Evolutionary conservation across 2,113 vertebrate species (phyloP), one percentile per base, ranked within the genome.

Genomic region (Etia nguti): DNA sequence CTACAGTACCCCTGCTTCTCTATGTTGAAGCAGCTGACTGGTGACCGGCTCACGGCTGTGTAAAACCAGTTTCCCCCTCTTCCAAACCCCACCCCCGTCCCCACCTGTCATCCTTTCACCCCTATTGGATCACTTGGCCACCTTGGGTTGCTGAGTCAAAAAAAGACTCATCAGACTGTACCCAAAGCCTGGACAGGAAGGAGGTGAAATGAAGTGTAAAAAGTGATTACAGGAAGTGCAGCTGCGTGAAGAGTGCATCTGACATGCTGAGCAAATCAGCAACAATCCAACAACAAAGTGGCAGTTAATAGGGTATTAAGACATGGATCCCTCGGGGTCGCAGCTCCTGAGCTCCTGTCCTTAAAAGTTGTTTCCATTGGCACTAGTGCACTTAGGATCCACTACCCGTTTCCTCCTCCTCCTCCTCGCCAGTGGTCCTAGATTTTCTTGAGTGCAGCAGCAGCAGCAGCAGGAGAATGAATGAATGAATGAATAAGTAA

Each of bases 401-500:
- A 86, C 92, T 94, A 95, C 93, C 95, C 86, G 92, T 85, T 94
- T 93, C 91, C 84, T 80, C 70, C 80, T 85, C 56, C 84, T 90
- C 79, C 82, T 91, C 62, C 36, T 83, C 70, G 4, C 75, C 81
- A 68, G 86, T 2, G 11, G 43, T 86, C 68, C 48, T 68, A 22
- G 82, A 85, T 38, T 80, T 91, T 83, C 56, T 81, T 83, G 87
- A 93, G 87, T 83, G 89, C 43, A 75, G 43, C 24, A 48, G 87
- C 81, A 77, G 65, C 18, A 57, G 85, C 70, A 80, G 68, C 80
- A 84, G 31, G 6, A 65, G 91, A 82, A 89, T 70, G 77, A 91
- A 86, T 94, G 93, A 95, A 89, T 77, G 80, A 91, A 95, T 94
- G 81, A 95, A 95, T 95, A 93, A 95, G 86, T 95, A 93, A 96